Base-by-base conservation (phyloP, 1,140 invertebrate genomes). In the Coelopa frigida region DNA sequence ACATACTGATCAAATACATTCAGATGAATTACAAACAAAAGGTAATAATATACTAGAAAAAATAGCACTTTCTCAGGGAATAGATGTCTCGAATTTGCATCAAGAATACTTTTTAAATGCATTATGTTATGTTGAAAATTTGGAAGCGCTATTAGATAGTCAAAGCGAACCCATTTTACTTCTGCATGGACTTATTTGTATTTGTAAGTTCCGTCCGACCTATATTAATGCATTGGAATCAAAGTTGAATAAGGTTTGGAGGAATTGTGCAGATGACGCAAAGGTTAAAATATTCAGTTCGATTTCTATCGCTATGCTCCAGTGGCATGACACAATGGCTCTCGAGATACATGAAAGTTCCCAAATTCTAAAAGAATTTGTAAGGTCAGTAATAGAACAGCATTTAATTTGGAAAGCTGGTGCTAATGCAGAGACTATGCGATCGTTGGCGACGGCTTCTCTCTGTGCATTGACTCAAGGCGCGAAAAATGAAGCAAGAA, bases 401-500 rank as follows among this genome's bases (percentile, higher is more conserved):
- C 82, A 84, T 59, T 70, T 92, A 44, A 73, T 82, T 11, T 94
- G 91, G 90, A 74, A 75, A 15, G 84, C 88, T n/a, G 90, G 91
- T 1, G 75, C 81, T 21, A 80, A 80, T 14, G 83, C 89, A 0
- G 85, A 85, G 58, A 82, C 85, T 4, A 78, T 91, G 48, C 74
- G 90, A 40, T 87, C 86, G 1, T 80, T 87, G 31, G 85, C 86
- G 8, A 76, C 83, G 3, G 80, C 82, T 6, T 89, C 86, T 53
- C 59, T 92, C 1, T 84, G 82, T 62, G 73, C 82, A 0, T 59
- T 86, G 14, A 58, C 87, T 5, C 75, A 83, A 47, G 78, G 79
- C 27, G 72, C 72, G 5, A 56, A 69, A 0, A 50, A 72, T 0
- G 46, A 68, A 55, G 56, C 50, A 0, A 35, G 24, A 1, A 41